Evolutionary conservation across 2,888 invertebrate species (phyloP).

Genomic region (Pachydiplax longipennis): DNA sequence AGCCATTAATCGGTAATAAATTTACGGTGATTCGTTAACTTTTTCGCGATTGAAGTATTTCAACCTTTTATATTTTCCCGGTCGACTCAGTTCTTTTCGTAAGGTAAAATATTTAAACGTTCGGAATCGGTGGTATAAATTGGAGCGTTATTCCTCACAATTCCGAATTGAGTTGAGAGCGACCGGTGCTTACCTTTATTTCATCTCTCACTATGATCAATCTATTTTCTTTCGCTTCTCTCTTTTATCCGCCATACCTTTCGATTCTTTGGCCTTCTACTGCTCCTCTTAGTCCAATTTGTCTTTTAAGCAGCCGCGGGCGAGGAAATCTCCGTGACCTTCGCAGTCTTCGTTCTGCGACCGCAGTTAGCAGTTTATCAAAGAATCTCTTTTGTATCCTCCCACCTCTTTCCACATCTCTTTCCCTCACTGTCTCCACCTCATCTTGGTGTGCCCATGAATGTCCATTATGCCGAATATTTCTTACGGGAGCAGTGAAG

Average conservation of each 20-base stretch:
- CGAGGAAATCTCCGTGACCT: background rate
- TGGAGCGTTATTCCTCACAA: background rate
- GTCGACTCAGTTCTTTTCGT: background rate
- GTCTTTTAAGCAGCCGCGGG: background rate
- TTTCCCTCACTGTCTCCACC: background rate
- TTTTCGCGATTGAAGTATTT: background rate
- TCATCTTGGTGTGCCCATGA: background rate
- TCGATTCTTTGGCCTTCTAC: background rate
- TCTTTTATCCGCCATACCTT: background rate
- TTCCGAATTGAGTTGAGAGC: background rate
- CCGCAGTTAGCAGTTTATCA: background rate
- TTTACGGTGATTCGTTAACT: background rate
- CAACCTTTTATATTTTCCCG: background rate
- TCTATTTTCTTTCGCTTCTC: background rate
- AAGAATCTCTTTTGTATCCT: background rate
- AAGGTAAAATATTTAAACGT: constrained; percentile 7
- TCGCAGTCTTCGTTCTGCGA: background rate
- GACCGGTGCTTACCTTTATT: background rate
- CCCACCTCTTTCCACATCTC: background rate
- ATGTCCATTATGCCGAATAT: background rate
- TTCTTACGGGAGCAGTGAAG: background rate
- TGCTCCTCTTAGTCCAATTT: background rate
- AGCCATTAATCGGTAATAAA: background rate
- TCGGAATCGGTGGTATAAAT: background rate
- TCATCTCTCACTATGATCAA: background rate